Percentiles rank a stretch among this genome's conserved stretches.
Conservation (phyloP, 2,888 invertebrate genomes). For the Dromius quadrimaculatus region DNA sequence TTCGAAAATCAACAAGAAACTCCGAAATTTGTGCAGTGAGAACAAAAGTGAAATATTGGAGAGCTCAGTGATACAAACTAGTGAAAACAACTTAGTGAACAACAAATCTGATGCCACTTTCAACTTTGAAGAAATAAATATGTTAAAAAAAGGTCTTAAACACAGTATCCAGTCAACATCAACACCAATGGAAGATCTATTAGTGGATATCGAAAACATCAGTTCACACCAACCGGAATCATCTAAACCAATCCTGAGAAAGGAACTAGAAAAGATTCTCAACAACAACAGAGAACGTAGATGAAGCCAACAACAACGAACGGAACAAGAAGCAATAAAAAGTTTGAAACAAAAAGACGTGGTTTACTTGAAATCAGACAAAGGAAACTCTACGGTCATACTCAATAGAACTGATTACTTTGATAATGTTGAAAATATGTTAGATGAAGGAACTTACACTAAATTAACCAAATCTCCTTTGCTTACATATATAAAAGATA, state of each 20-base stretch:
- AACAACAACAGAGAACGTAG: neutral
- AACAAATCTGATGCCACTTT: neutral
- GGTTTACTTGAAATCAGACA: neutral
- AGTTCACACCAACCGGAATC: neutral
- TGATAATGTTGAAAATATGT: neutral
- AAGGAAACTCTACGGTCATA: neutral
- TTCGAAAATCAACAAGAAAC: neutral
- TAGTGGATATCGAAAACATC: neutral
- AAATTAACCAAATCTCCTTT: neutral
- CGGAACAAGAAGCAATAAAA: neutral
- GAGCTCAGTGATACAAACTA: neutral
- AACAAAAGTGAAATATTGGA: constrained; percentile 1
- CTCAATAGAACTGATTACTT: neutral
- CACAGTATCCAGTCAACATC: neutral
- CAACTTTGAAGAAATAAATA: neutral
- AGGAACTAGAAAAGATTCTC: neutral
- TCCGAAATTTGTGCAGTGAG: neutral
- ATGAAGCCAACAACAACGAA: neutral
- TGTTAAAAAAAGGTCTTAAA: constrained; percentile 4
- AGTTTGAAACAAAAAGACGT: neutral
- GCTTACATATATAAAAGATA: neutral
- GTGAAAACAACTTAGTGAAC: neutral
- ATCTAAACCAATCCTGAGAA: neutral
- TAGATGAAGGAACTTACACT: neutral
- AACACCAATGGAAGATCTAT: neutral